Evolutionary conservation across 2,797 vertebrate genomes (phyloP).

Genomic region (Chaetophractus vellerosus): DNA sequence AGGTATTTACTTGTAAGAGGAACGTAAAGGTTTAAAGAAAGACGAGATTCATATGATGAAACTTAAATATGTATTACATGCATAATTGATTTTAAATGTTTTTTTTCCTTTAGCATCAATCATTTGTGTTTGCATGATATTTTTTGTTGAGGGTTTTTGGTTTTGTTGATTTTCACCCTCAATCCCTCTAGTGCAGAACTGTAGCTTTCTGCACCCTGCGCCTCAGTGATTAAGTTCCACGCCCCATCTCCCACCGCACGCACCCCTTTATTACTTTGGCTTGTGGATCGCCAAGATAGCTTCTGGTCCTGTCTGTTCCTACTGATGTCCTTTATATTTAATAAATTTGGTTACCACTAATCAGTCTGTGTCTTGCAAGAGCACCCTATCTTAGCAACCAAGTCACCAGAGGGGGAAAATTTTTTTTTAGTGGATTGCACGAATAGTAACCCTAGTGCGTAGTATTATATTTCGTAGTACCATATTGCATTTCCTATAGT

Average conservation of each 20-base stretch:
- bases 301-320: slow-evolving; percentile 39
- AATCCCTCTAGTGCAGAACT: background rate
- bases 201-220: slow-evolving; percentile 27
- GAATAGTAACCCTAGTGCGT: background rate
- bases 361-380: slow-evolving; percentile 38
- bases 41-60: background rate
- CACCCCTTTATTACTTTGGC: background rate
- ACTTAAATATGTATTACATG: background rate
- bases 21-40: slow-evolving; percentile 2
- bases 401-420: background rate
- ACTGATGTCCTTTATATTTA: slow-evolving; percentile 56
- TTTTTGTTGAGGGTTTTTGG: background rate
- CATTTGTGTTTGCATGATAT: background rate
- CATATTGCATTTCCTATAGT: slow-evolving; percentile 81
- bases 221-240: background rate
- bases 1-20: slow-evolving; percentile 27
- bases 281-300: slow-evolving; percentile 18
- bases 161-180: background rate
- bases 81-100: background rate
- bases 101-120: background rate
- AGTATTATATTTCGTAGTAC: slow-evolving; percentile 58
- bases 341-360: slow-evolving; percentile 39
- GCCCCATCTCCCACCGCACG: background rate
- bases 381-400: slow-evolving; percentile 35
- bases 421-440: slow-evolving; percentile 60